Evolutionary conservation across 2,113 vertebrate genomes (phyloP).

Genomic region (Nibea coibor): DNA sequence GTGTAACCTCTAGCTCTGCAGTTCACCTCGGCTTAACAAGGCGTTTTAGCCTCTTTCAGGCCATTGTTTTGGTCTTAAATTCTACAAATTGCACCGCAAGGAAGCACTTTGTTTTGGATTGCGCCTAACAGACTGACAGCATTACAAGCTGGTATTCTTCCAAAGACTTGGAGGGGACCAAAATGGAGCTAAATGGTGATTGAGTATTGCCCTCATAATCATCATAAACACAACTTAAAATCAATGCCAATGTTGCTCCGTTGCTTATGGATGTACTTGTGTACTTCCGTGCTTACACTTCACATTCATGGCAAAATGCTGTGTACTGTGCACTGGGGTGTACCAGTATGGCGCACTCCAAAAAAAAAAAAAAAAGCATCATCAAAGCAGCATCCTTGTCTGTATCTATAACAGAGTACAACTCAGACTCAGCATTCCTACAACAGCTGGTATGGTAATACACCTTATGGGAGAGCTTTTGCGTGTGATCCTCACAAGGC

Average conservation of each 20-base stretch:
- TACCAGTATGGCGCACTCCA: no score
- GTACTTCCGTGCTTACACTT: no score
- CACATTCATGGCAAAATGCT: no score
- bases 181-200: not conserved
- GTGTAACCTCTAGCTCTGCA: no score
- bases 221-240: not conserved
- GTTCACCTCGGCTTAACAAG: not conserved
- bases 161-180: not conserved
- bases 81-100: not conserved
- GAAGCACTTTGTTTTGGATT: not conserved
- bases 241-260: not conserved
- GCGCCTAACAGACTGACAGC: not conserved
- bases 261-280: no score
- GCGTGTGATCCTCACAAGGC: slow-evolving; percentile 10
- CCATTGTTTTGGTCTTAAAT: no score
- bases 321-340: no score
- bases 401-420: not conserved
- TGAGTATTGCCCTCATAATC: not conserved
- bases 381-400: not conserved
- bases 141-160: not conserved
- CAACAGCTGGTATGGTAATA: slow-evolving; percentile 19
- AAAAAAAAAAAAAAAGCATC: not conserved
- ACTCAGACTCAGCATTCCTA: slow-evolving; percentile 4
- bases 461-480: slow-evolving; percentile 10
- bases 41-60: not conserved